These are phyloP conservation scores for Semibalanus balanoides DNA, from an alignment of 1,140 invertebrate species.

Conservation along the genomic window DNA sequence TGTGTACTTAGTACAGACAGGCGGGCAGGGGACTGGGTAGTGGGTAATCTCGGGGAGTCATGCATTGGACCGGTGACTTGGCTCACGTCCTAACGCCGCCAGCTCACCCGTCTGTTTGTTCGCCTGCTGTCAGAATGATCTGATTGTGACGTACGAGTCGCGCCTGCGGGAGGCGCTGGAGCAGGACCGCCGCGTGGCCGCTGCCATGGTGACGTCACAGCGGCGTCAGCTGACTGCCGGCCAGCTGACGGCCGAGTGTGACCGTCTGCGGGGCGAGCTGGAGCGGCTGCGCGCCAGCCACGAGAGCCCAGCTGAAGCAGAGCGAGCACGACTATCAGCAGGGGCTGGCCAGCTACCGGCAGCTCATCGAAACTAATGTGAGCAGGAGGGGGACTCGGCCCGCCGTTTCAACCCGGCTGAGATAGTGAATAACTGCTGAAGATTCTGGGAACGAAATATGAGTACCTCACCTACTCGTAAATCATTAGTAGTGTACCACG, in stretches of 20 bases:
- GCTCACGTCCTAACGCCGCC: no score
- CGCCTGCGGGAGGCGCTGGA: not conserved
- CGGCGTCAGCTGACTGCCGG: not conserved
- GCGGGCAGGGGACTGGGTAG: no score
- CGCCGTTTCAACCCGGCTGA: no score
- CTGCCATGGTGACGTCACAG: not conserved
- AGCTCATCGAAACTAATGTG: not conserved
- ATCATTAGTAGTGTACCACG: no score
- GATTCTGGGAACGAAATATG: no score
- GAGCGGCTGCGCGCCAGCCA: not conserved
- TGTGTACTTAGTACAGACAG: no score
- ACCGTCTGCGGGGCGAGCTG: not conserved
- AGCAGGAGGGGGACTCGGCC: no score
- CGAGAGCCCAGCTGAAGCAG: not conserved
- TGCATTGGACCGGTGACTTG: no score
- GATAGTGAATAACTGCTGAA: no score
- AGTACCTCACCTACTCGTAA: no score
- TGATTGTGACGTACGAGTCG: not conserved
- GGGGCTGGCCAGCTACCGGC: not conserved
- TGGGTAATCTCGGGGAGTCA: no score
- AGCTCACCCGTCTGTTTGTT: no score
- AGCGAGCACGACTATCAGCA: not conserved
- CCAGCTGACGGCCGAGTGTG: not conserved
- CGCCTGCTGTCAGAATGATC: not conserved
- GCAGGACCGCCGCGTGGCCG: not conserved